Conservation (phyloP, 2,888 invertebrate genomes). For the Oscheius sp. region DNA sequence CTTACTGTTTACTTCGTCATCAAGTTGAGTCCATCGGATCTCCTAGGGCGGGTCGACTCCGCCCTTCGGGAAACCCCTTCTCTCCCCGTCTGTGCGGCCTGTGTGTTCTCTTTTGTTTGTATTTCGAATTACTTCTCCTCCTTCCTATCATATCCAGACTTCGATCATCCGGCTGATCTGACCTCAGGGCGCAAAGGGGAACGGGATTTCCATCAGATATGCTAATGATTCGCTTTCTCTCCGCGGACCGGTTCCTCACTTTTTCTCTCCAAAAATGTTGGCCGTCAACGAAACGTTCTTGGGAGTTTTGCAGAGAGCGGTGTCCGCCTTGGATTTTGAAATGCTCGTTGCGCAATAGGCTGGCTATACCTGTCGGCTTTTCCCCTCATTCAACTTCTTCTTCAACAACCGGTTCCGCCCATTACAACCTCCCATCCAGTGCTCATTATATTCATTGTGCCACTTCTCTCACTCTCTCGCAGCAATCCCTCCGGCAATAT, state of each 20-base stretch:
- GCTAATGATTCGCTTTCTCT: conserved; percentile 13
- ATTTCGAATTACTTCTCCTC: background rate
- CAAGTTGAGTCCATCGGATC: background rate
- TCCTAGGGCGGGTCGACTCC: background rate
- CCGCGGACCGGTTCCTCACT: background rate
- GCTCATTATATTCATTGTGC: background rate
- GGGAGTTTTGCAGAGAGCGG: background rate
- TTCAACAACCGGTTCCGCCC: conserved; percentile 5
- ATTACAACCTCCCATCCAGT: background rate
- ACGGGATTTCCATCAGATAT: conserved; percentile 14
- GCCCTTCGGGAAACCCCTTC: background rate
- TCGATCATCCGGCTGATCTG: background rate
- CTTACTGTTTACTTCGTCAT: background rate
- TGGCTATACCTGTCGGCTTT: too few species aligned
- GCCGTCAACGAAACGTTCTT: background rate
- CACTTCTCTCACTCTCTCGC: background rate
- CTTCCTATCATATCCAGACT: background rate
- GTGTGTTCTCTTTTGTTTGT: background rate
- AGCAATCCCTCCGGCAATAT: conserved; percentile 5
- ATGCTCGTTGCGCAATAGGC: too few species aligned
- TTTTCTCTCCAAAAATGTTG: background rate
- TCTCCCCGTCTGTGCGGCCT: background rate
- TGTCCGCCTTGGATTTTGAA: too few species aligned
- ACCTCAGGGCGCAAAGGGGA: background rate
- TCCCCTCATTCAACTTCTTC: background rate